Evolutionary conservation across 2,113 vertebrate species (phyloP).

Genomic region (Ceyx cyanopectus): DNA sequence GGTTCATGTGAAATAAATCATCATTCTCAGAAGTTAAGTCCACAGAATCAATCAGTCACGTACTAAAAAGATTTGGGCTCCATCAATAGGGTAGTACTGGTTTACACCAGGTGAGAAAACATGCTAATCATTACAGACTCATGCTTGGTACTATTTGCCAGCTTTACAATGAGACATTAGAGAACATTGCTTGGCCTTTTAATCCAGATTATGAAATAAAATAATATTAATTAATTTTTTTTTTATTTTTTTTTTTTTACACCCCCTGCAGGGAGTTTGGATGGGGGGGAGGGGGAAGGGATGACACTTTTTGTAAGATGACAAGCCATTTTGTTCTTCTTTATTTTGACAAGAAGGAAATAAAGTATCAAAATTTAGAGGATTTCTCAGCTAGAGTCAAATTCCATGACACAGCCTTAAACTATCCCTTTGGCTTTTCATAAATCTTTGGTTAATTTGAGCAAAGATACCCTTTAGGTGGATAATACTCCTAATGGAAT

Average conservation of each 20-base stretch:
- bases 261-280: background rate
- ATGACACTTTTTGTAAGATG: background rate
- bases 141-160: background rate
- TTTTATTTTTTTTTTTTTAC: no score
- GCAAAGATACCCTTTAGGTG: background rate
- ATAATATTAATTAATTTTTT: background rate
- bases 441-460: conserved; percentile 26
- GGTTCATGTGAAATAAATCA: background rate
- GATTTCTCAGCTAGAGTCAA: background rate
- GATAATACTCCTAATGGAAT: conserved; percentile 4
- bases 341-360: background rate
- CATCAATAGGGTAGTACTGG: background rate
- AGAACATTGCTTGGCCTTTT: background rate
- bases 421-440: background rate
- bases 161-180: background rate
- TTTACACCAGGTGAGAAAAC: background rate
- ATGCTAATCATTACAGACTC: background rate
- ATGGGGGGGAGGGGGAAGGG: no score
- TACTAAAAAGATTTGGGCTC: background rate
- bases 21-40: background rate
- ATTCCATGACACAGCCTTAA: background rate
- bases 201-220: conserved; percentile 14
- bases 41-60: background rate
- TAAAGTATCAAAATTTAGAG: background rate
- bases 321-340: background rate